Evolutionary conservation across 1,140 invertebrate genomes (phyloP).

Genomic region (Heliconius himera): DNA sequence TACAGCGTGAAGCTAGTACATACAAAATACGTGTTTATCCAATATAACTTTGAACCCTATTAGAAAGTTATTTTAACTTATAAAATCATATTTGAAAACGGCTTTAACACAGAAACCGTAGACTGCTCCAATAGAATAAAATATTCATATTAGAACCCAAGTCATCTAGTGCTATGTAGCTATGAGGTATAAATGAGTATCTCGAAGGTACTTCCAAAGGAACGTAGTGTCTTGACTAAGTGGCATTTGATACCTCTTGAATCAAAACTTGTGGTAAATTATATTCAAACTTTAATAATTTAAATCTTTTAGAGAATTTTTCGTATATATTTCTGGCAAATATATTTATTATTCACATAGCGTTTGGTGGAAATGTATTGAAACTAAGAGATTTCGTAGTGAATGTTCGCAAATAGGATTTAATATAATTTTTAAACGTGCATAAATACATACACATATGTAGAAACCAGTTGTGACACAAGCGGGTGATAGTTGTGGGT

Average conservation of each 20-base stretch:
- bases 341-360: too few species aligned
- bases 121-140: background rate
- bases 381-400: too few species aligned
- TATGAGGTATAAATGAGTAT: background rate
- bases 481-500: too few species aligned
- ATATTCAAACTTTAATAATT: background rate
- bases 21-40: background rate
- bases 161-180: background rate
- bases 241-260: slow-evolving; percentile 1
- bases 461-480: too few species aligned
- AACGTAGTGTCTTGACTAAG: slow-evolving; percentile 14
- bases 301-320: background rate
- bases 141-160: slow-evolving; percentile 9
- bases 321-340: background rate
- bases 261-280: background rate
- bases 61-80: background rate
- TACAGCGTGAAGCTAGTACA: background rate
- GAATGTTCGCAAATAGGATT: too few species aligned
- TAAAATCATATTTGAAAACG: background rate
- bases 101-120: background rate
- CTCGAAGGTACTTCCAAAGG: background rate
- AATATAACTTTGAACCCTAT: background rate
- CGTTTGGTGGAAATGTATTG: too few species aligned
- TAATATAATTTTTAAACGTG: too few species aligned
- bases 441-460: too few species aligned